phyloP scores from a whole-genome alignment of 2,113 vertebrate species.

The Dasyornis broadbenti region DNA sequence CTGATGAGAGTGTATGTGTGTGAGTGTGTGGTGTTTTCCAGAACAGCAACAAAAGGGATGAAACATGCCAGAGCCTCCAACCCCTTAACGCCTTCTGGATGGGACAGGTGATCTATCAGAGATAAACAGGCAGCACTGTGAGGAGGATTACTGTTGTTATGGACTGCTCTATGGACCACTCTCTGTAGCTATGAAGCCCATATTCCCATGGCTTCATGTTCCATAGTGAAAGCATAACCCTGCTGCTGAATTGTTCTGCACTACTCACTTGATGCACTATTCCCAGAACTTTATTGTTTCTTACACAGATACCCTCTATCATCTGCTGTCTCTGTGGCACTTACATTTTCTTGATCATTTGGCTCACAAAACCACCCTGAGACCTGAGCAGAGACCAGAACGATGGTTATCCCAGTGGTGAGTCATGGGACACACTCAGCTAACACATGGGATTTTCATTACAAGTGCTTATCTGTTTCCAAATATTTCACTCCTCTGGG shows the following conservation, averaged over 20 bases:
- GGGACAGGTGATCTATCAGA: not conserved
- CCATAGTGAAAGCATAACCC: not conserved
- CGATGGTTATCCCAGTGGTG: not conserved
- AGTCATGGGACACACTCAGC: not conserved
- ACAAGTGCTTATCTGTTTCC: not conserved
- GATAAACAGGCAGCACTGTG: not conserved
- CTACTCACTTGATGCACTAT: not conserved
- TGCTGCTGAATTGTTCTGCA: not conserved
- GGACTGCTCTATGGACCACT: not conserved
- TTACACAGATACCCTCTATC: not conserved
- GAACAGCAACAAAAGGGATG: not conserved
- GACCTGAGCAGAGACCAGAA: not conserved
- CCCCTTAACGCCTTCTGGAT: not conserved
- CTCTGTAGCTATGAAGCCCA: not conserved
- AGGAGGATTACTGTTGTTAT: not conserved
- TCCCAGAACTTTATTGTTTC: not conserved
- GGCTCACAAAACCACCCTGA: not conserved
- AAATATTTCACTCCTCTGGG: not conserved
- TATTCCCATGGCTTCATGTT: not conserved
- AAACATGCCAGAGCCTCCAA: not conserved
- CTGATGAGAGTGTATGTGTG: not conserved
- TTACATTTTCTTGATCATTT: not conserved
- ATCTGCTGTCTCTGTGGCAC: not conserved
- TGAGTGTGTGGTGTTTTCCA: not conserved
- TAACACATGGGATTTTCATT: not conserved